Evolutionary conservation across 2,797 vertebrate genomes (phyloP), one percentile per base, ranked within the genome.

Genomic region (Brachymystax lenok): DNA sequence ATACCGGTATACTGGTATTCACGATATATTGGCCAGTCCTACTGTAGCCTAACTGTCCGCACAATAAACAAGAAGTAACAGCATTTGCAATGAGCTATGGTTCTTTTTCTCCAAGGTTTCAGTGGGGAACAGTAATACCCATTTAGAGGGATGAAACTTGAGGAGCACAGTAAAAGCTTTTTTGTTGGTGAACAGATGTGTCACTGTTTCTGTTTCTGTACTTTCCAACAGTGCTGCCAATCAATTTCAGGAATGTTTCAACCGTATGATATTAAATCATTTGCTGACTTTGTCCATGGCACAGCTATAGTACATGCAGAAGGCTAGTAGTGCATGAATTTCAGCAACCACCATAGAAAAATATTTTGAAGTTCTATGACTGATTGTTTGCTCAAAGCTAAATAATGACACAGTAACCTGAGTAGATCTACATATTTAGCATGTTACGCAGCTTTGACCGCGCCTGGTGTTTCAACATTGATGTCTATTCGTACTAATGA

Each of bases 151-250:
- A 66, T 69, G 74, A 68, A 73, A 76, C 50, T 78, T 77, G 24
- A 75, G 51, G 69, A n/a, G 51, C 16, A 73, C 46, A 51, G 75
- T 71, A 40, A 71, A 54, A 1, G 24, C 28, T 67, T 76, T 77
- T 83, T 85, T 87, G 84, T 83, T 51, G 73, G 51, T 73, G 77
- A 86, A 88, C 82, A 87, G 84, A 46, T 46, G 10, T 46, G 40
- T 46, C 10, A 46, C 40, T 46, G 40, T 84, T 84, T 52, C 78
- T 30, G 73, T 69, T 84, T 54, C 79, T 33, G 68, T 64, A 74
- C 71, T 67, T 72, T 68, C 71, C 64, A 56, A 54, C 61, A 76
- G 76, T 13, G 56, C 51, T 71, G 73, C 17, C 82, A 46, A 79
- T 83, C 76, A 59, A 46, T 63, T 76, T 61, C 68, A 74, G 78